Percentiles rank a stretch among this genome's conserved stretches.
These are phyloP conservation scores for Numenius arquata DNA, from an alignment of 2,113 vertebrate genomes.

Conservation along the genomic window DNA sequence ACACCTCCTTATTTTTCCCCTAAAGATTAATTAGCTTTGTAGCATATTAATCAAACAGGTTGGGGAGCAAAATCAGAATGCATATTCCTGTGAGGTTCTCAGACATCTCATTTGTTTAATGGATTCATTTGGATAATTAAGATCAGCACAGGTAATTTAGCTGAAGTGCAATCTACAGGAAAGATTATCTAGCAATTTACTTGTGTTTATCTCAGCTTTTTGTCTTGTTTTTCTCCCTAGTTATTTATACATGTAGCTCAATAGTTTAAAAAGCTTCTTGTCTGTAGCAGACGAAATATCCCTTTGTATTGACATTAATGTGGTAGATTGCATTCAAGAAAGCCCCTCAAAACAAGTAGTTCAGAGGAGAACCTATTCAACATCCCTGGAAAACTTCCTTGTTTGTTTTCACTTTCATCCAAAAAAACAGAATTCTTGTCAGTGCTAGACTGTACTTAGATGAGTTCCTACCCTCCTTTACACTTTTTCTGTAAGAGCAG, in stretches of 20 bases:
- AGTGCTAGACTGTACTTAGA: background rate
- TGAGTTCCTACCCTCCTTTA: background rate
- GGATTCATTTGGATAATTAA: conserved; percentile 49
- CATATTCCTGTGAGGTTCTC: background rate
- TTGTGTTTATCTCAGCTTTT: background rate
- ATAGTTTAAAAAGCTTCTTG: background rate
- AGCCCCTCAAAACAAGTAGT: background rate
- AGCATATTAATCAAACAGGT: conserved; percentile 15
- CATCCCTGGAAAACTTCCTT: background rate
- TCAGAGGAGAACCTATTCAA: background rate
- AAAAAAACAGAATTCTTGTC: background rate
- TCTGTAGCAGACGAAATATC: background rate
- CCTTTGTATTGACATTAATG: background rate
- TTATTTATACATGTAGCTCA: background rate
- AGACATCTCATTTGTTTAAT: conserved; percentile 51
- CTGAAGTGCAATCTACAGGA: conserved; percentile 9
- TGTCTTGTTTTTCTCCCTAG: background rate
- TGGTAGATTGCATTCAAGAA: background rate
- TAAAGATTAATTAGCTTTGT: conserved; percentile 42
- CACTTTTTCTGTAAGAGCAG: background rate
- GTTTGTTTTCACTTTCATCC: background rate
- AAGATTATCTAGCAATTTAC: conserved; percentile 23
- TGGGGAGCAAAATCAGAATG: background rate
- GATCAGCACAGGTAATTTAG: conserved; percentile 24
- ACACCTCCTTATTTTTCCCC: background rate